Evolutionary conservation across 92 coral and sea anemone species (phyloP).

Genomic region (Phenganax subtilis): DNA sequence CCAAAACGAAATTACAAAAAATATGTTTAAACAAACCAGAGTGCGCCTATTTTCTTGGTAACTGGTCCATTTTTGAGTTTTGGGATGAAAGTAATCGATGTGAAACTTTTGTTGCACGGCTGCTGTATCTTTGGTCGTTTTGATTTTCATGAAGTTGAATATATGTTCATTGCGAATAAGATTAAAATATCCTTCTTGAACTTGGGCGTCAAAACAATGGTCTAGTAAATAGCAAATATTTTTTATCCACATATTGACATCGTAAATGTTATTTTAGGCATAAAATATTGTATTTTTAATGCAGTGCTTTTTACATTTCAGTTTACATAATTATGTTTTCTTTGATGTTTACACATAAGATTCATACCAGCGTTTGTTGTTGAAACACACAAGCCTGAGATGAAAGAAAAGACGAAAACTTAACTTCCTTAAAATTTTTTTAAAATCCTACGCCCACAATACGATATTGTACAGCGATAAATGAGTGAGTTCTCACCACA

Average conservation of each 20-base stretch:
- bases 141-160: neutral
- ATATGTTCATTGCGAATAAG: neutral
- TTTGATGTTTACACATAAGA: too few relatives aligned
- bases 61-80: slow-evolving; percentile 5
- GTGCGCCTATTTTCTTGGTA: slow-evolving; percentile 27
- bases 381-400: too few relatives aligned
- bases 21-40: neutral
- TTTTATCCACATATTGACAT: neutral
- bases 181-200: neutral
- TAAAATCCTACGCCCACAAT: neutral
- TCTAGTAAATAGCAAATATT: neutral
- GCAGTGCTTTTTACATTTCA: too few relatives aligned
- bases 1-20: too few relatives aligned
- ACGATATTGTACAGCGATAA: neutral
- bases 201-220: slow-evolving; percentile 16
- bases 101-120: slow-evolving; percentile 19
- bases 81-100: slow-evolving; percentile 21
- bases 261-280: neutral
- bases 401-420: too few relatives aligned
- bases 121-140: slow-evolving; percentile 5
- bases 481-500: neutral
- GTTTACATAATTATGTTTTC: too few relatives aligned
- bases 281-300: too few relatives aligned
- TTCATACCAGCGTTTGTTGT: too few relatives aligned
- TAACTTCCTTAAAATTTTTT: too few relatives aligned